A percentile compares a stretch with the other conserved stretches of the same genome.
These are phyloP conservation scores for Haemorhous mexicanus DNA, from an alignment of 2,113 vertebrate genomes.

Conservation along the genomic window DNA sequence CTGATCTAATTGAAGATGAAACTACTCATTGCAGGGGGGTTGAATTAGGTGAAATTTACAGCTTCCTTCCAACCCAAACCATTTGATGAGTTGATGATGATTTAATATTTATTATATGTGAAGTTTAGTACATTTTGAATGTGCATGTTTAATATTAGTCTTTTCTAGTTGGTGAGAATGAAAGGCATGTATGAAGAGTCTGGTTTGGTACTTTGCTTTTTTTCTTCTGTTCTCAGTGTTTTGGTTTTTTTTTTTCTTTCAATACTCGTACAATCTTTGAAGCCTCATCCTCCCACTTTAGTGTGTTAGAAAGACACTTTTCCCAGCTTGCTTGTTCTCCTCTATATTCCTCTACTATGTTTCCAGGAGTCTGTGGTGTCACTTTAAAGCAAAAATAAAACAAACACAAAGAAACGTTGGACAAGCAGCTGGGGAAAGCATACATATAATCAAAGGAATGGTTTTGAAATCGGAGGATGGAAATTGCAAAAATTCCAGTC, in stretches of 20 bases:
- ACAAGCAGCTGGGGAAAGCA: neutral
- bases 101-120: neutral
- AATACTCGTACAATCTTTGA: neutral
- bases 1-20: neutral
- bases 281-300: neutral
- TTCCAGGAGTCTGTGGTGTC: neutral
- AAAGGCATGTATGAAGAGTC: neutral
- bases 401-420: neutral
- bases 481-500: neutral
- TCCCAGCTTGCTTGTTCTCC: neutral
- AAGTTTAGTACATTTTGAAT: neutral
- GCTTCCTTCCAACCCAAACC: neutral
- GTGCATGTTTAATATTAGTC: neutral
- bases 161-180: neutral
- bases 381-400: neutral
- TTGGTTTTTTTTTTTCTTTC: neutral
- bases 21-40: rapidly evolving
- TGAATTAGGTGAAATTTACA: neutral
- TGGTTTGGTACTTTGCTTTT: neutral
- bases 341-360: neutral
- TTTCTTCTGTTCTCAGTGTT: neutral
- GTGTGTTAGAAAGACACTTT: neutral
- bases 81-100: rapidly evolving
- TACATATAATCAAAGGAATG: neutral
- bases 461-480: neutral